Conservation (phyloP, 2,888 invertebrate genomes). For the Drosophila birchii region DNA sequence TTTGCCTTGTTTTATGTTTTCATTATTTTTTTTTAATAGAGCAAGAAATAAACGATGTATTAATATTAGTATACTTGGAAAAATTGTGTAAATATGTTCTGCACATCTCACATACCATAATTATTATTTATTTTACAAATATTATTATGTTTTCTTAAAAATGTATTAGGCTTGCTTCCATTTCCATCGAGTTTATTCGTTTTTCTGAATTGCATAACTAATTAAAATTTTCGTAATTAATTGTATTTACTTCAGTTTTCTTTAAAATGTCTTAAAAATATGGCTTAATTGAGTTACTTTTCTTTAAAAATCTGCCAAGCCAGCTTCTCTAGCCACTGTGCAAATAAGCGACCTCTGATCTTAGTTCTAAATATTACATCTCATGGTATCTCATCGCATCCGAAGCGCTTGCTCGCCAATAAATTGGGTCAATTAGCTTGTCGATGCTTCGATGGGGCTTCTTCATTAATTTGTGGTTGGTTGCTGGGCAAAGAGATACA, state of each 20-base stretch:
- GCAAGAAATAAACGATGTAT: too few relatives aligned
- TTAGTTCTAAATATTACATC: slow-evolving; percentile 1
- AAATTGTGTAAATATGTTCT: too few relatives aligned
- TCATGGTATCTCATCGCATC: not conserved
- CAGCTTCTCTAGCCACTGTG: not conserved
- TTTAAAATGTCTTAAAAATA: not conserved
- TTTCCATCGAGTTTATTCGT: not conserved
- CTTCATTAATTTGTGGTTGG: slow-evolving; percentile 54
- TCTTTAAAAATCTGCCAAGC: not conserved
- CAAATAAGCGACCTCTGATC: not conserved
- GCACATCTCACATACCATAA: too few relatives aligned
- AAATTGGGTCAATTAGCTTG: slow-evolving; percentile 64
- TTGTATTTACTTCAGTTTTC: too few relatives aligned
- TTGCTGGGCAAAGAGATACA: slow-evolving; percentile 47
- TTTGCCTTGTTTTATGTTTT: not conserved
- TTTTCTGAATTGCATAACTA: not conserved
- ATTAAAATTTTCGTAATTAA: not conserved
- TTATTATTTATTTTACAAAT: too few relatives aligned
- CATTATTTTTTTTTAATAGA: too few relatives aligned
- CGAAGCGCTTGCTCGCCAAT: slow-evolving; percentile 21
- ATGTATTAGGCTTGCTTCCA: too few relatives aligned
- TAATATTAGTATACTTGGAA: too few relatives aligned
- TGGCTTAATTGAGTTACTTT: not conserved
- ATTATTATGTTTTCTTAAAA: too few relatives aligned
- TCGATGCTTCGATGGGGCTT: slow-evolving; percentile 38